Percentiles rank a stretch among this genome's conserved stretches.
Conservation (phyloP, 2,888 invertebrate genomes). For the Sabellastarte sp. region DNA sequence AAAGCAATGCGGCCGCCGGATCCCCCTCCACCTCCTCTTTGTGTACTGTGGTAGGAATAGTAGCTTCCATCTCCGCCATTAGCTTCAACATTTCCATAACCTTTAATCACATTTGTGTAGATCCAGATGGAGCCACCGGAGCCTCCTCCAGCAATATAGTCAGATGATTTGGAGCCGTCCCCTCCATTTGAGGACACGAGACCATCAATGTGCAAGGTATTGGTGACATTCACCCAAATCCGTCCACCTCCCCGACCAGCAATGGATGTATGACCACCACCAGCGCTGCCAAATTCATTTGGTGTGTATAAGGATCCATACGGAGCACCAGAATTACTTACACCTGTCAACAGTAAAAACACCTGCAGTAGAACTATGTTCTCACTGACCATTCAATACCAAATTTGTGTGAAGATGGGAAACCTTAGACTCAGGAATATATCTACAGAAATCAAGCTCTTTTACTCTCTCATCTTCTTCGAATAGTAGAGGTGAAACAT, state of each 20-base stretch:
- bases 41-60: conserved; percentile 3
- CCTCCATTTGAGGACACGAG: conserved; percentile 35
- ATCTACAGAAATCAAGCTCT: too few species aligned
- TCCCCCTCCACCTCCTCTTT: conserved; percentile 24
- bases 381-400: too few species aligned
- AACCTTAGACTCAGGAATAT: too few species aligned
- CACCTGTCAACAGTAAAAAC: too few species aligned
- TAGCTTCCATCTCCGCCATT: conserved; percentile 11
- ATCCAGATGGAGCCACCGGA: conserved; percentile 45
- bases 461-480: too few species aligned
- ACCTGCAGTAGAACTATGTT: too few species aligned
- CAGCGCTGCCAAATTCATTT: conserved; percentile 36
- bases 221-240: conserved; percentile 42
- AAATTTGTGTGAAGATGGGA: too few species aligned
- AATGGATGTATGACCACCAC: conserved; percentile 30
- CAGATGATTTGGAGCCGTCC: conserved; percentile 24
- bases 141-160: conserved; percentile 35
- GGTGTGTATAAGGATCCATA: conserved; percentile 43
- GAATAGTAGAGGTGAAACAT: too few species aligned
- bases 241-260: conserved; percentile 43
- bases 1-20: conserved; percentile 43
- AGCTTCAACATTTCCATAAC: conserved; percentile 9
- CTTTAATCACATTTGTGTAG: conserved; percentile 22
- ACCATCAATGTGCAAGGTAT: conserved; percentile 41
- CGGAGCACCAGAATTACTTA: too few species aligned